Percentiles rank a stretch among this genome's conserved stretches.
Conservation (phyloP, 2,113 vertebrate species). For the Galbula dea region DNA sequence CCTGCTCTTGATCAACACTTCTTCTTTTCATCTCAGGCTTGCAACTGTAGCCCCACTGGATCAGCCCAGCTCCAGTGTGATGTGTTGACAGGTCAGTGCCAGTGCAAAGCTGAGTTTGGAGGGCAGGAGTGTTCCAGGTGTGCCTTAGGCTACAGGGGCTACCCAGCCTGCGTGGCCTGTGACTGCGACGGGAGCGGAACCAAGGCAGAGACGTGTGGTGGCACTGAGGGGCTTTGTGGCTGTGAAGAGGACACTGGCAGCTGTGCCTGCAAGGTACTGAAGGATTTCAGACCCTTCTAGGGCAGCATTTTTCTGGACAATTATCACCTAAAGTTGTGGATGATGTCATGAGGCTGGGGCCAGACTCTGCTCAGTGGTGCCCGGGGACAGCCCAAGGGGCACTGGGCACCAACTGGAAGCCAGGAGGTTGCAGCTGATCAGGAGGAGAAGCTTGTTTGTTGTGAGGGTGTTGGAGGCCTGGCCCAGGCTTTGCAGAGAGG, state of each 20-base stretch:
- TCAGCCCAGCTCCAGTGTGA: conserved; percentile 78
- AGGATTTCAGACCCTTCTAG: neutral
- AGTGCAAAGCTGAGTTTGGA: conserved; percentile 77
- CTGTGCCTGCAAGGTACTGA: conserved; percentile 89
- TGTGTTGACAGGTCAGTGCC: conserved; percentile 77
- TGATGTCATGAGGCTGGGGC: no score
- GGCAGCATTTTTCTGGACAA: neutral
- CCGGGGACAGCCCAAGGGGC: no score
- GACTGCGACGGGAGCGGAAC: conserved; percentile 85
- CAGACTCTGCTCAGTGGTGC: no score
- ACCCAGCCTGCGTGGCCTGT: conserved; percentile 85
- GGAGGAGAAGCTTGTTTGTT: no score
- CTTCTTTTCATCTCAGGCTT: conserved; percentile 70
- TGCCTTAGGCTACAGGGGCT: conserved; percentile 80
- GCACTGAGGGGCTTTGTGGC: conserved; percentile 73
- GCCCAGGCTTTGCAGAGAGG: no score
- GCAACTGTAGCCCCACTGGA: conserved; percentile 80
- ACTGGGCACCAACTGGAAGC: no score
- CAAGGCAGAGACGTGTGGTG: conserved; percentile 72
- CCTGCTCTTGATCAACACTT: neutral
- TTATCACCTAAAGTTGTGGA: no score
- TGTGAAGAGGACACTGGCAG: conserved; percentile 76
- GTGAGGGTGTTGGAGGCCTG: no score
- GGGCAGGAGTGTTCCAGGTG: conserved; percentile 80
- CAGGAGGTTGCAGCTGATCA: no score